Percentiles rank a stretch among this genome's conserved stretches.
These are phyloP conservation scores for Campoletis raptor DNA, from an alignment of 2,888 invertebrate species.

Conservation along the genomic window DNA sequence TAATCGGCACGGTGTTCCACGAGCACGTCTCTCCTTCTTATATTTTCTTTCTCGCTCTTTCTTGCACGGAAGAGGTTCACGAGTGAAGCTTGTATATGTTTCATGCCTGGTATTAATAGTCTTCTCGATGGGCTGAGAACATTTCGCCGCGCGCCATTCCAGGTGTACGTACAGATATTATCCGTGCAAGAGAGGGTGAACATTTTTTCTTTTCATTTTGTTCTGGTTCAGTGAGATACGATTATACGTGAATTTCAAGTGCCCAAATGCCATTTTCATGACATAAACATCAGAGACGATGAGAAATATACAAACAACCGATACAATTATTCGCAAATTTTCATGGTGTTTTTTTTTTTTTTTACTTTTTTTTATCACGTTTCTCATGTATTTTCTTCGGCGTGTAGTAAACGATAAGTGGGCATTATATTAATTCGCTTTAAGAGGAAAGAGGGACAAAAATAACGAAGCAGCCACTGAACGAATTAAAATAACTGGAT, in stretches of 20 bases:
- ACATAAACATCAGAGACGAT: slow-evolving; percentile 34
- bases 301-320: slow-evolving; percentile 21
- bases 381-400: not conserved
- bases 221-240: slow-evolving; percentile 18
- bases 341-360: not conserved
- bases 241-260: slow-evolving; percentile 21
- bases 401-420: slow-evolving; percentile 35
- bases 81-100: slow-evolving; percentile 45
- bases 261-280: slow-evolving; percentile 41
- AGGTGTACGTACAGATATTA: slow-evolving; percentile 39
- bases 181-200: slow-evolving; percentile 31
- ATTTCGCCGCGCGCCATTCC: slow-evolving; percentile 43
- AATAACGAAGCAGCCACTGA: slow-evolving; percentile 36
- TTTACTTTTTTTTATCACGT: not conserved
- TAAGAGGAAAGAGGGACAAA: slow-evolving; percentile 34
- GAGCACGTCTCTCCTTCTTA: slow-evolving; percentile 76
- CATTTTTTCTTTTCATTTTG: slow-evolving; percentile 40
- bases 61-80: slow-evolving; percentile 55
- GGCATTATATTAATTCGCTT: slow-evolving; percentile 47
- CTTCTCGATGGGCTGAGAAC: slow-evolving; percentile 50
- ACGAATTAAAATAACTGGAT: slow-evolving; percentile 53
- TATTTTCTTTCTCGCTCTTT: slow-evolving; percentile 68
- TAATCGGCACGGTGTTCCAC: slow-evolving; percentile 78
- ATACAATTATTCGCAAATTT: slow-evolving; percentile 40
- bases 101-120: slow-evolving; percentile 59